Percentiles rank a stretch among this genome's conserved stretches.
Conservation (phyloP, 2,797 vertebrate species). For the Leptoclinus maculatus region DNA sequence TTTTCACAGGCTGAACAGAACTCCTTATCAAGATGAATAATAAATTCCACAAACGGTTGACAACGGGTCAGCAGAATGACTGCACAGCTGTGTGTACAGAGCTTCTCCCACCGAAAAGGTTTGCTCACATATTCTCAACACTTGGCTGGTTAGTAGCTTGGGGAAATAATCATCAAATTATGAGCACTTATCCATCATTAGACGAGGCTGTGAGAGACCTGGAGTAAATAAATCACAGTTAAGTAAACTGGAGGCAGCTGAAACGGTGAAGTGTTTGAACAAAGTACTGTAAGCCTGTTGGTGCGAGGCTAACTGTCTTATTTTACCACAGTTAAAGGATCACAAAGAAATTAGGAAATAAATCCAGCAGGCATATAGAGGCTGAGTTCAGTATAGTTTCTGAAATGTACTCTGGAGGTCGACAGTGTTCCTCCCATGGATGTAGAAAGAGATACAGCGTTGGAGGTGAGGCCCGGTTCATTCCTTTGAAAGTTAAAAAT, state of each 20-base stretch:
- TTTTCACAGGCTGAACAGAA: background rate
- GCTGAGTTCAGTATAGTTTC: conserved; percentile 1
- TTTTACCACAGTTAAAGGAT: conserved; percentile 10
- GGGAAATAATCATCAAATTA: conserved; percentile 36
- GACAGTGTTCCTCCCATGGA: background rate
- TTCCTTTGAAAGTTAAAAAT: background rate
- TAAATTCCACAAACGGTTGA: background rate
- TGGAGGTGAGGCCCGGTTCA: background rate
- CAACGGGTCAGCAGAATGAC: background rate
- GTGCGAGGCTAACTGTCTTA: background rate
- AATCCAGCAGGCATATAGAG: conserved; percentile 6
- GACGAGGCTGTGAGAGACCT: conserved; percentile 8
- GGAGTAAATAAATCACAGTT: conserved; percentile 29
- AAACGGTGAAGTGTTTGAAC: conserved; percentile 13
- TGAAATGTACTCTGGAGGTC: conserved; percentile 8
- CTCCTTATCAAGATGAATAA: background rate
- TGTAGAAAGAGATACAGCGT: background rate
- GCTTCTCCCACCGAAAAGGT: conserved; percentile 1
- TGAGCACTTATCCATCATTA: conserved; percentile 48
- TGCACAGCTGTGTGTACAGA: conserved; percentile 7
- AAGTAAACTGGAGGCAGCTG: background rate
- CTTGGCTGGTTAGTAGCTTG: conserved; percentile 2
- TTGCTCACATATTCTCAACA: conserved; percentile 19
- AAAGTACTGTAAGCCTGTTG: background rate
- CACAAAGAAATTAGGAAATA: conserved; percentile 16